phyloP scores from a whole-genome alignment of 2,888 invertebrate species.

The Pecten maximus region DNA sequence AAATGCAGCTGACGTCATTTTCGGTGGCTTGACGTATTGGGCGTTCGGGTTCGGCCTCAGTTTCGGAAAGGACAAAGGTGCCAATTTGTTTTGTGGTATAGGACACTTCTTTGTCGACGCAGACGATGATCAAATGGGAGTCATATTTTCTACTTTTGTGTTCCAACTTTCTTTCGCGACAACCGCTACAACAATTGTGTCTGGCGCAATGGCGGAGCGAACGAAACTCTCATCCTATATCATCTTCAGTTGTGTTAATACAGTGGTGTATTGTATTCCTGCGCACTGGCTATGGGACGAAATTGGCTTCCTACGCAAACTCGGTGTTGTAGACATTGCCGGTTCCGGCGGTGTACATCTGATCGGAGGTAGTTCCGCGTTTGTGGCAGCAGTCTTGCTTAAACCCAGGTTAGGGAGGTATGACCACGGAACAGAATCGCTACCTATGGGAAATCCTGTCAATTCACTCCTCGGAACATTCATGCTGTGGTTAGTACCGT shows the following conservation, averaged over 20 bases:
- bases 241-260: slow-evolving; percentile 78
- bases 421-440: slow-evolving; percentile 59
- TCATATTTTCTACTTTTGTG: slow-evolving; percentile 74
- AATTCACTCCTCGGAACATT: slow-evolving; percentile 79
- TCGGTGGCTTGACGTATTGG: slow-evolving; percentile 97
- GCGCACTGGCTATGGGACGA: slow-evolving; percentile 83
- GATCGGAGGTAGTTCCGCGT: slow-evolving; percentile 78
- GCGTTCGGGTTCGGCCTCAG: slow-evolving; percentile 96
- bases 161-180: slow-evolving; percentile 80
- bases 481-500: slow-evolving; percentile 77
- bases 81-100: slow-evolving; percentile 91
- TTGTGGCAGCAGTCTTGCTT: slow-evolving; percentile 78
- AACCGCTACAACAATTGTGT: slow-evolving; percentile 80
- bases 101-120: slow-evolving; percentile 91
- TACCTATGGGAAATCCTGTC: slow-evolving; percentile 75
- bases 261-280: slow-evolving; percentile 80
- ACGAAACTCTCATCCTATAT: slow-evolving; percentile 79
- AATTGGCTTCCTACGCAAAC: slow-evolving; percentile 72
- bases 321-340: slow-evolving; percentile 74
- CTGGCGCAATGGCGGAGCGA: slow-evolving; percentile 81
- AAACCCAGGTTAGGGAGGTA: slow-evolving; percentile 77
- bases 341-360: slow-evolving; percentile 82
- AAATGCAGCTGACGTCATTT: slow-evolving; percentile 95
- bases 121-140: slow-evolving; percentile 66
- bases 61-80: slow-evolving; percentile 86